Evolutionary conservation across 2,797 vertebrate genomes (phyloP).

Genomic region (Glyptemys insculpta): DNA sequence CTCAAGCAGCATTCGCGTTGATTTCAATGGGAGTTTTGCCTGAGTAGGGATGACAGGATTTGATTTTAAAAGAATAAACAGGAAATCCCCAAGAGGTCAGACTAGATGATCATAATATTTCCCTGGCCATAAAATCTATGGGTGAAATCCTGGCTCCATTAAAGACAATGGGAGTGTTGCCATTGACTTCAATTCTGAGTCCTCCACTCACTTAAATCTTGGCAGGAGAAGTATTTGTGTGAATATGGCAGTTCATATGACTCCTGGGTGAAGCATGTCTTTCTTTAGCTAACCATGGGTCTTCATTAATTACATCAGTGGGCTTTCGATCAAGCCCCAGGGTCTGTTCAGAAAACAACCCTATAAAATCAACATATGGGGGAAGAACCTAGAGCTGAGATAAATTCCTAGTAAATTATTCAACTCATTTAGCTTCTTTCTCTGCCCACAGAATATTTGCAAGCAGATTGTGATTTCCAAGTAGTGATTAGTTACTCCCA

Average conservation of each 20-base stretch:
- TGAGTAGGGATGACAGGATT: not conserved
- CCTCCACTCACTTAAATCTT: not conserved
- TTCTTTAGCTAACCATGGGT: not conserved
- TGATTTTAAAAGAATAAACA: not conserved
- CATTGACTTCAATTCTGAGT: not conserved
- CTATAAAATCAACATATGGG: not conserved
- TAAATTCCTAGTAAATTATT: not conserved
- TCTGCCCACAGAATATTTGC: not conserved
- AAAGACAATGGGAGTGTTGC: not conserved
- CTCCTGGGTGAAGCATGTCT: not conserved
- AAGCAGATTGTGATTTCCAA: not conserved
- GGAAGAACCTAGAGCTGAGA: not conserved
- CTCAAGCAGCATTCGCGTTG: not conserved
- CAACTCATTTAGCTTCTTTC: not conserved
- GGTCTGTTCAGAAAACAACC: slow-evolving; percentile 9
- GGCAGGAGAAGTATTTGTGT: too few species aligned
- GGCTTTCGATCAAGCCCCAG: not conserved
- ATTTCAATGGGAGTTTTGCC: not conserved
- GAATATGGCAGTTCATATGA: not conserved
- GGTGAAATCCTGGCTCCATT: not conserved
- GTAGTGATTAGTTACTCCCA: not conserved
- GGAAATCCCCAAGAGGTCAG: not conserved
- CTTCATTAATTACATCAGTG: not conserved
- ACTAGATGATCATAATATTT: not conserved
- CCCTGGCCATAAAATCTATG: not conserved